Evolutionary conservation across 2,888 invertebrate species (phyloP).

Genomic region (Pantelozetes paolii): DNA sequence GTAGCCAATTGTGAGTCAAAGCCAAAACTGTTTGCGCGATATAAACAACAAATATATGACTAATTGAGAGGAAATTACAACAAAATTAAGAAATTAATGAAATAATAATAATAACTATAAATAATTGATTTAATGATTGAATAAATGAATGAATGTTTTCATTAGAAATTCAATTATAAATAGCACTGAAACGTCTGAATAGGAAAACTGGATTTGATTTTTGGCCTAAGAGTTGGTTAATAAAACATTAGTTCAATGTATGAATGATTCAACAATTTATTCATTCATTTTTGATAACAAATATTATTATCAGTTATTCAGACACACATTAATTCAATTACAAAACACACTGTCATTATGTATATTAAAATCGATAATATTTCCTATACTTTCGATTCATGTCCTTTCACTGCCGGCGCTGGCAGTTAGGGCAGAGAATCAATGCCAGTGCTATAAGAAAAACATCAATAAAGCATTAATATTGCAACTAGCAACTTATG

Average conservation of each 20-base stretch:
- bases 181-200: too few species aligned
- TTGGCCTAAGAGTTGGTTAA: background rate
- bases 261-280: conserved; percentile 24
- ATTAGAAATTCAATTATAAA: background rate
- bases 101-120: background rate
- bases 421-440: background rate
- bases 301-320: conserved; percentile 19
- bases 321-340: conserved; percentile 28
- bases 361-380: conserved; percentile 31
- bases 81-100: background rate
- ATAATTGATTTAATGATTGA: background rate
- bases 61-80: conserved; percentile 19
- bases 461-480: conserved; percentile 36
- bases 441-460: conserved; percentile 6
- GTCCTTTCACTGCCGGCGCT: background rate
- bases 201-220: background rate
- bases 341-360: conserved; percentile 15
- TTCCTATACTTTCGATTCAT: background rate
- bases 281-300: conserved; percentile 22
- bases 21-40: too few species aligned
- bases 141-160: background rate
- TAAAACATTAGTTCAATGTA: conserved; percentile 20
- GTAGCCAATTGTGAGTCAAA: too few species aligned
- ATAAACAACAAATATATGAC: background rate
- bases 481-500: conserved; percentile 30